A percentile compares a stretch with the other conserved stretches of the same genome.
phyloP scores from a whole-genome alignment of 2,888 invertebrate genomes.

The Copidosoma aretas region DNA sequence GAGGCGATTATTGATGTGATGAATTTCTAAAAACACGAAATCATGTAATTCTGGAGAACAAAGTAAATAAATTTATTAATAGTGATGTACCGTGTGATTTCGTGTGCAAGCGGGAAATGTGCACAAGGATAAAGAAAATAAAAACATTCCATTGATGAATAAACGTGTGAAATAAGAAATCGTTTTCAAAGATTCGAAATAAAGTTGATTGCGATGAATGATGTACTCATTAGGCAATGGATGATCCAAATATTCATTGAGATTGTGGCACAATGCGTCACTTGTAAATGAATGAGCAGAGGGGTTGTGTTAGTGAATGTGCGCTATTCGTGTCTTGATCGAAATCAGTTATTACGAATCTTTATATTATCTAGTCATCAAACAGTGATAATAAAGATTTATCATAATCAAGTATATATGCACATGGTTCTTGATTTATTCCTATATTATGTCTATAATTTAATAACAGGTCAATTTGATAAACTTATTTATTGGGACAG shows the following conservation, averaged over 20 bases:
- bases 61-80: too few species aligned
- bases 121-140: too few species aligned
- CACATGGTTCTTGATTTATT: not conserved
- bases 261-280: not conserved
- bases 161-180: too few species aligned
- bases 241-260: slow-evolving; percentile 20
- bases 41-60: too few species aligned
- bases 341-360: slow-evolving; percentile 59
- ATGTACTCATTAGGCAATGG: slow-evolving; percentile 10
- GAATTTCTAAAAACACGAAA: too few species aligned
- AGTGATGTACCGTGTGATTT: too few species aligned
- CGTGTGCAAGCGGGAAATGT: too few species aligned
- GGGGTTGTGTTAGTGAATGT: slow-evolving; percentile 29
- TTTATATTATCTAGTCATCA: slow-evolving; percentile 62
- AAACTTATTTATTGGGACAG: too few species aligned
- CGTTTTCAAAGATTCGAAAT: slow-evolving; percentile 4
- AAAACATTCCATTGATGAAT: too few species aligned
- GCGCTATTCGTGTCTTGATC: slow-evolving; percentile 44
- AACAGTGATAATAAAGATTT: slow-evolving; percentile 61
- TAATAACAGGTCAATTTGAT: too few species aligned
- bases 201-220: slow-evolving; percentile 13
- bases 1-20: too few species aligned
- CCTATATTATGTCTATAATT: too few species aligned
- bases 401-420: slow-evolving; percentile 54
- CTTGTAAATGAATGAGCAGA: slow-evolving; percentile 25